A percentile compares a stretch with the other conserved stretches of the same genome.
These are phyloP conservation scores for Hexactinellida sp. DNA, from an alignment of 37 sponge, comb jelly and placozoan species.

Conservation along the genomic window DNA sequence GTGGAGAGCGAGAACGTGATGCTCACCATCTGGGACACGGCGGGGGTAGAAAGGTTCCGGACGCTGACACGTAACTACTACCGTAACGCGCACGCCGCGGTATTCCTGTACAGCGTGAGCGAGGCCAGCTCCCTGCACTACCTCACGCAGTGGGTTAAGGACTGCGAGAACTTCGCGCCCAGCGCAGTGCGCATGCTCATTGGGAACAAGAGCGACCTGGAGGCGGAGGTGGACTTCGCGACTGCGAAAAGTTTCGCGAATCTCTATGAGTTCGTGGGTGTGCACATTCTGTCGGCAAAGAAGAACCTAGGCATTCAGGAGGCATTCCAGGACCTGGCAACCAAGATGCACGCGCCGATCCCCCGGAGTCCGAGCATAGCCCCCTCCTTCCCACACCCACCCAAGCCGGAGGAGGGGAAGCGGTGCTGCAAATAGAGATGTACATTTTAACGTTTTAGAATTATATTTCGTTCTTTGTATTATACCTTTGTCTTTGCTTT, in stretches of 20 bases:
- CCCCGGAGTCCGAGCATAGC: not conserved
- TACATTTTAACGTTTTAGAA: not conserved
- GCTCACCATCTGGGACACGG: constrained; percentile 50
- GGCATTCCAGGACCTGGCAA: constrained; percentile 40
- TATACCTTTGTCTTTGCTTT: too few relatives aligned
- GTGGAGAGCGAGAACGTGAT: constrained; percentile 56
- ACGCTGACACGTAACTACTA: constrained; percentile 66
- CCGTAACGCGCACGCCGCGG: constrained; percentile 41
- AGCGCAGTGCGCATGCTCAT: constrained; percentile 60
- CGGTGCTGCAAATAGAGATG: not conserved
- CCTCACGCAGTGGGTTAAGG: constrained; percentile 71
- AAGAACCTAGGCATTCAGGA: constrained; percentile 47
- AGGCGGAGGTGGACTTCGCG: constrained; percentile 50
- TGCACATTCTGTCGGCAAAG: constrained; percentile 46
- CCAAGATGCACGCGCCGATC: constrained; percentile 29
- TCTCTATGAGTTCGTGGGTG: constrained; percentile 42
- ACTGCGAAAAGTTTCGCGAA: constrained; percentile 52
- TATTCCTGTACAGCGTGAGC: constrained; percentile 47
- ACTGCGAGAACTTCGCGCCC: constrained; percentile 63
- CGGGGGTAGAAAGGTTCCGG: constrained; percentile 57
- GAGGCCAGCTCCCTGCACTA: constrained; percentile 68
- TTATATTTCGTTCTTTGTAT: too few relatives aligned
- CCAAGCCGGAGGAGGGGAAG: not conserved
- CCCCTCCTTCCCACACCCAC: not conserved
- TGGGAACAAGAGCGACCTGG: constrained; percentile 71